phyloP scores from a whole-genome alignment of 2,888 invertebrate species.

The Chymomyza amoena region DNA sequence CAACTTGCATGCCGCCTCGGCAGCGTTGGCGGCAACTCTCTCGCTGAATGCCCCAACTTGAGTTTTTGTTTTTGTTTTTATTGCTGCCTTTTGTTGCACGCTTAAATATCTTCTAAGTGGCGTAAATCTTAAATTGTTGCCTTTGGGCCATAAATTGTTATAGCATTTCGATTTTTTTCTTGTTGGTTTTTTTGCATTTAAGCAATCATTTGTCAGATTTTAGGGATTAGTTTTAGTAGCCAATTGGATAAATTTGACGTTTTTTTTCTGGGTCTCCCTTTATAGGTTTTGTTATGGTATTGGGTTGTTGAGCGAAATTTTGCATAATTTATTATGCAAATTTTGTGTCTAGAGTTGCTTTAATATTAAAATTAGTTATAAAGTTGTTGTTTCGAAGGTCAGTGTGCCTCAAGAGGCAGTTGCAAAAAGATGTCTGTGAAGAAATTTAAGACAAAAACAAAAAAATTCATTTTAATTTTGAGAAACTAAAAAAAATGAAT shows the following conservation, averaged over 20 bases:
- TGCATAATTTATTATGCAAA: conserved; percentile 52
- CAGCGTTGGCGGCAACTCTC: not conserved
- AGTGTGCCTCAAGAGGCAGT: not conserved
- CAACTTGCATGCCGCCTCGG: not conserved
- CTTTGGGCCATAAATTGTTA: conserved; percentile 34
- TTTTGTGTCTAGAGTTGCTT: conserved; percentile 15
- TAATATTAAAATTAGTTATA: not conserved
- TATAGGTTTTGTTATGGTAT: conserved; percentile 8
- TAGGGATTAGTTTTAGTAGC: conserved; percentile 53
- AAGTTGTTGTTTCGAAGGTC: not conserved
- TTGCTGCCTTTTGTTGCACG: conserved; percentile 46
- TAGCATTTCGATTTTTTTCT: conserved; percentile 21
- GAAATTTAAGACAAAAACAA: not conserved
- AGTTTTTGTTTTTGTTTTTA: conserved; percentile 4
- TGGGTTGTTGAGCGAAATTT: conserved; percentile 1
- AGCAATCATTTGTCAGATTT: conserved; percentile 46
- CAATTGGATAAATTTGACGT: conserved; percentile 15
- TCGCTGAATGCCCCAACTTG: not conserved
- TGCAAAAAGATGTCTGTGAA: not conserved
- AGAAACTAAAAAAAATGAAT: too few species aligned
- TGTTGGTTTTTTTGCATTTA: conserved; percentile 24
- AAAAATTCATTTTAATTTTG: too few species aligned
- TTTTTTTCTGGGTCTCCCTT: conserved; percentile 11
- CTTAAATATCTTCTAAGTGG: conserved; percentile 63
- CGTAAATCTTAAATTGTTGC: conserved; percentile 66